These are phyloP conservation scores for Rhodophaea formosa DNA, from an alignment of 2,888 invertebrate species.

Conservation along the genomic window DNA sequence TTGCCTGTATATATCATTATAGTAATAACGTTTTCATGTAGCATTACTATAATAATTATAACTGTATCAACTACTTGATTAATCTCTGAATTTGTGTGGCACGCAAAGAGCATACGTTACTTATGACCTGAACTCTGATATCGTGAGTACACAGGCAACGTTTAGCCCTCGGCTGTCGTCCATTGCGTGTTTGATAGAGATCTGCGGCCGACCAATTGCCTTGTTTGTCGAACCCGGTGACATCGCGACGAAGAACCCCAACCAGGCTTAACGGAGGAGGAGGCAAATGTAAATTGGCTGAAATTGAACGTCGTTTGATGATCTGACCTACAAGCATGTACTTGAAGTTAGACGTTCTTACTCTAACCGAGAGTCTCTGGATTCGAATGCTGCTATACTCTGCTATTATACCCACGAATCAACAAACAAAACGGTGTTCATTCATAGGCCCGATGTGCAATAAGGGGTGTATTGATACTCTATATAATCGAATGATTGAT, in stretches of 20 bases:
- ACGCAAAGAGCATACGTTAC: constrained; percentile 23
- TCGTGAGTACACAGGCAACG: constrained; percentile 29
- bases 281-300: constrained; percentile 30
- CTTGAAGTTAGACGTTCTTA: too few species aligned
- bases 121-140: constrained; percentile 22
- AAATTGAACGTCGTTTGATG: not conserved
- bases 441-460: too few species aligned
- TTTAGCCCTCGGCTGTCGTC: constrained; percentile 31
- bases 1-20: not conserved
- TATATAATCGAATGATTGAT: too few species aligned
- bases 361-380: too few species aligned
- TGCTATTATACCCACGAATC: too few species aligned
- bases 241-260: constrained; percentile 34
- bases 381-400: too few species aligned
- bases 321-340: not conserved
- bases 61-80: not conserved
- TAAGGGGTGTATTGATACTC: too few species aligned
- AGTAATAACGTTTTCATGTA: not conserved
- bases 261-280: constrained; percentile 34
- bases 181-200: constrained; percentile 60
- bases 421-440: too few species aligned
- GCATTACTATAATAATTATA: not conserved
- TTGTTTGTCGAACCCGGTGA: constrained; percentile 61
- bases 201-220: constrained; percentile 68
- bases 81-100: not conserved